Evolutionary conservation across 2,113 vertebrate species (phyloP).

Genomic region (Shinisaurus crocodilurus): DNA sequence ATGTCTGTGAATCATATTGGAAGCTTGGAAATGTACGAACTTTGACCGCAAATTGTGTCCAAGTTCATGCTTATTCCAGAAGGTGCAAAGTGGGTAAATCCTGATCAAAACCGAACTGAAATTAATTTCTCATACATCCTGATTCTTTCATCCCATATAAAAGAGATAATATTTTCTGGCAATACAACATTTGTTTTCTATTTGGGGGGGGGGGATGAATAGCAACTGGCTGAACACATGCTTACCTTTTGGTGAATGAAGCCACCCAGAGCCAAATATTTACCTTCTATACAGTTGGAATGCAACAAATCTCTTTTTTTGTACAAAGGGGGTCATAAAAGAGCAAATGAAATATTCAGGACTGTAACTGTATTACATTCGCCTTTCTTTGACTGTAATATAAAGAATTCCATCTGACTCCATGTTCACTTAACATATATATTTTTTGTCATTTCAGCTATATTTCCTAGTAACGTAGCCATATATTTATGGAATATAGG

Average conservation of each 20-base stretch:
- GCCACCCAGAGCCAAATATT: background rate
- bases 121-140: no score
- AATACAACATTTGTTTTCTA: background rate
- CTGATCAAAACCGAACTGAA: no score
- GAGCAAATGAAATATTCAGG: conserved; percentile 28
- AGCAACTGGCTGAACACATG: background rate
- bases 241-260: background rate
- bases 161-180: background rate
- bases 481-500: background rate
- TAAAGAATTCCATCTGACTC: conserved; percentile 15
- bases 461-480: background rate
- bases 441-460: background rate
- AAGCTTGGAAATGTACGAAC: no score
- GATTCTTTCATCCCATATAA: background rate
- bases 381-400: background rate
- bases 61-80: no score
- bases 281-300: background rate
- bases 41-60: no score
- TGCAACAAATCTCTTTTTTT: background rate
- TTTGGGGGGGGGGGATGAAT: background rate
- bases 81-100: no score
- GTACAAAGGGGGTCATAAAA: conserved; percentile 2
- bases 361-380: background rate
- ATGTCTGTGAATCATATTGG: no score
- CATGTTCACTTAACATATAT: background rate